Percentiles rank a stretch among this genome's conserved stretches.
These are phyloP conservation scores for Rhynchophorus ferrugineus DNA, from an alignment of 1,140 invertebrate genomes.

Conservation along the genomic window DNA sequence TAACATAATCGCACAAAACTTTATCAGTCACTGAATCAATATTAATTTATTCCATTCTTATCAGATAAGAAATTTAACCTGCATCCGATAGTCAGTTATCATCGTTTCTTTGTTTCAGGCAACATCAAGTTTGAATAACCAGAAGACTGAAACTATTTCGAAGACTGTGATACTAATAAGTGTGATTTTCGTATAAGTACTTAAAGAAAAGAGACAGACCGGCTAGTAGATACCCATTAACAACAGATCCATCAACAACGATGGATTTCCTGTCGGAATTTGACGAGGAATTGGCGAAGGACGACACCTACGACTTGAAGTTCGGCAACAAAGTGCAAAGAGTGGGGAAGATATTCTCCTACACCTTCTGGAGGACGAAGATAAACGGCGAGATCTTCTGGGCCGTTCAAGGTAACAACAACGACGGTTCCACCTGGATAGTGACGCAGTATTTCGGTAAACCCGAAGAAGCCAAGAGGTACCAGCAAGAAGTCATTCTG, in stretches of 20 bases:
- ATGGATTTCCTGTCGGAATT: constrained; percentile 30
- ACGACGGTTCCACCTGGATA: constrained; percentile 32
- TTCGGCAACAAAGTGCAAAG: constrained; percentile 31
- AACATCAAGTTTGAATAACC: constrained; percentile 4
- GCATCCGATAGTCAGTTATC: too few species aligned
- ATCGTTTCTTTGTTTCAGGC: constrained; percentile 5
- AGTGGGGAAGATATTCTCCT: constrained; percentile 35
- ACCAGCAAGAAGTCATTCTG: constrained; percentile 34
- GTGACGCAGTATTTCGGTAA: constrained; percentile 34
- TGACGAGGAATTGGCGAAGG: constrained; percentile 23
- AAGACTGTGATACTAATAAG: constrained; percentile 14
- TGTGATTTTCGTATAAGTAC: constrained; percentile 14
- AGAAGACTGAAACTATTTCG: constrained; percentile 17
- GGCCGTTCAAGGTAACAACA: constrained; percentile 36
- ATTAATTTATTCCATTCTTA: constrained; percentile 1
- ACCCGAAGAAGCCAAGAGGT: constrained; percentile 29
- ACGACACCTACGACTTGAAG: constrained; percentile 29
- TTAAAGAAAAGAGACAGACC: neutral
- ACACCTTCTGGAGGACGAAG: constrained; percentile 37
- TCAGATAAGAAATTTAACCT: neutral
- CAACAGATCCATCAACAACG: neutral
- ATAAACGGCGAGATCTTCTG: constrained; percentile 35
- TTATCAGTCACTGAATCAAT: too few species aligned
- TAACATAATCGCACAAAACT: too few species aligned
- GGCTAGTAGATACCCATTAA: neutral